Base-by-base conservation (phyloP, 2,797 vertebrate species). In the Octomys mimax region DNA sequence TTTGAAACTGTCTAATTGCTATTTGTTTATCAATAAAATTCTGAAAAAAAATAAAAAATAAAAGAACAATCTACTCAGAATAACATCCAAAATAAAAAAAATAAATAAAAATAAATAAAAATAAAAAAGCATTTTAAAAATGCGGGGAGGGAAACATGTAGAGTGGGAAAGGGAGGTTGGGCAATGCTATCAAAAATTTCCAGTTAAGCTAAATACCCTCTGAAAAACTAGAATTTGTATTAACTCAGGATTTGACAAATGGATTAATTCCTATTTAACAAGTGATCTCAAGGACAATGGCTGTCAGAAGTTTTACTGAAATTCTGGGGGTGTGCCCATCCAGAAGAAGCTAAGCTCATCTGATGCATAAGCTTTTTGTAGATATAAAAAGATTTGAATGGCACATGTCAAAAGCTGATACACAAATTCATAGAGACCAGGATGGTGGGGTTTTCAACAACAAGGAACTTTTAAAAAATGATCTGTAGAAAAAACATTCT, bases 321-420 rank as follows among this genome's bases (percentile, higher is more conserved):
- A n/a, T 33, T 62, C 11, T 1, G 13, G 18, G 28, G 31, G 8
- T 42, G n/a, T 71, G 9, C 11, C 39, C 57, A 8, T 13, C 39
- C n/a, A 11, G 57, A 46, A 19, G 39, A 73, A 6, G 70, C 75
- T n/a, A 8, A 33, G 71, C 4, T 75, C 19, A 1, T 49, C 4
- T 2, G 36, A 2, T 19, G 0, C 0, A 26, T 2, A 4, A 13
- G 46, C 49, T 54, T 70, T 0, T 33, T 26, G 36, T 52, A n/a
- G 61, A 14, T 28, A 31, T 22, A 52, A 31, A 62, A 75, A 57
- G 42, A 36, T 36, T 24, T 31, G 28, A 94, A 70, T 6, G 14
- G 12, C 24, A 11, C 5, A 18, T 79, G 70, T 89, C 64, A 68
- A 33, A n/a, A 75, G 54, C n/a, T 92, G n/a, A 80, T 54, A 26